phyloP scores from a whole-genome alignment of 2,888 invertebrate species.

The Esperia sulphurella region DNA sequence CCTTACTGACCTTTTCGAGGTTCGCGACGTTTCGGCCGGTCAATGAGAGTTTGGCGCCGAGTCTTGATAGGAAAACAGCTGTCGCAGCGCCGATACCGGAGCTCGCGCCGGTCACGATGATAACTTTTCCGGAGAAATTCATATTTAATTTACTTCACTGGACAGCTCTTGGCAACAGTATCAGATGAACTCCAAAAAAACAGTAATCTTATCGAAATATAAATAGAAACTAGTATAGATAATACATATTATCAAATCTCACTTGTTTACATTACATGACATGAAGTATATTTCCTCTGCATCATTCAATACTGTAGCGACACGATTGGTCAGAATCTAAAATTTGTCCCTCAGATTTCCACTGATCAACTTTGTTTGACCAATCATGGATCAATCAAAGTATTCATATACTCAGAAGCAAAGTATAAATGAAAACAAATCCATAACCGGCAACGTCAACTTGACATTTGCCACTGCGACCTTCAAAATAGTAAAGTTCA shows the following conservation, averaged over 20 bases:
- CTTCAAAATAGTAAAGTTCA: neutral
- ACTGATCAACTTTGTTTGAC: neutral
- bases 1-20: slow-evolving; percentile 66
- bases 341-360: no score
- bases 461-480: neutral
- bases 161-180: neutral
- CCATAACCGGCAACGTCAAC: neutral
- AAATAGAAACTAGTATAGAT: slow-evolving; percentile 13
- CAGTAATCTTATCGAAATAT: slow-evolving; percentile 26
- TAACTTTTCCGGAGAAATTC: slow-evolving; percentile 85
- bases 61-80: slow-evolving; percentile 85
- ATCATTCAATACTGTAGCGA: neutral
- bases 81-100: slow-evolving; percentile 92
- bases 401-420: no score
- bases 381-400: no score
- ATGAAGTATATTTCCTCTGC: neutral
- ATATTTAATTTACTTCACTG: slow-evolving; percentile 28
- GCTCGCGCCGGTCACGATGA: slow-evolving; percentile 89
- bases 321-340: neutral
- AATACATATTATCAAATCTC: neutral
- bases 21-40: slow-evolving; percentile 84
- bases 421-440: neutral
- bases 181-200: neutral
- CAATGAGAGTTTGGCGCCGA: slow-evolving; percentile 87
- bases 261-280: slow-evolving; percentile 10